phyloP scores from a whole-genome alignment of 2,797 vertebrate species.

The Astyanax mexicanus region DNA sequence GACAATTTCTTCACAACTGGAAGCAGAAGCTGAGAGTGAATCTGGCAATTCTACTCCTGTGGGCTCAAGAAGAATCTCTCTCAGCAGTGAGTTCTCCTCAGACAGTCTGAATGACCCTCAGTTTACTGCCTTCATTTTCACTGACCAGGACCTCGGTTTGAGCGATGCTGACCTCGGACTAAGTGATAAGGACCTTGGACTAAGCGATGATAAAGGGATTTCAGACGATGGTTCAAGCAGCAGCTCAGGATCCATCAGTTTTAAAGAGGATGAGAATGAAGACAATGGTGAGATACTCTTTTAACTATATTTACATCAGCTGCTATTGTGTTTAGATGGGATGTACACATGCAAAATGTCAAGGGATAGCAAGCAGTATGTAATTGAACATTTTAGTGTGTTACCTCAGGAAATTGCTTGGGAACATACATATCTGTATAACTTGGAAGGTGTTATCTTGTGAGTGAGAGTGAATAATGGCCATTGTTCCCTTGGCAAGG shows the following conservation, averaged over 20 bases:
- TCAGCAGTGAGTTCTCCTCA: constrained; percentile 72
- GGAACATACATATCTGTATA: too few species aligned
- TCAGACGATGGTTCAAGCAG: constrained; percentile 66
- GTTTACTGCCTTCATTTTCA: constrained; percentile 69
- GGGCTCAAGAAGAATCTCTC: constrained; percentile 75
- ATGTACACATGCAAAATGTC: too few species aligned
- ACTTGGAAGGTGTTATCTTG: too few species aligned
- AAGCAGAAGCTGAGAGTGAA: constrained; percentile 70
- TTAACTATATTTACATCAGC: too few species aligned
- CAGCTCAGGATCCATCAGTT: constrained; percentile 63
- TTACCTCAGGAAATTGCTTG: too few species aligned
- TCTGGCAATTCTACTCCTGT: constrained; percentile 72
- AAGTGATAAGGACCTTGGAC: constrained; percentile 68
- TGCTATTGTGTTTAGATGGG: not conserved
- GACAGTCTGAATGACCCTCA: constrained; percentile 74
- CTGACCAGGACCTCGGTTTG: constrained; percentile 72
- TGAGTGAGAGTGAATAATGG: too few species aligned
- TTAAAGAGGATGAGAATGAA: constrained; percentile 72
- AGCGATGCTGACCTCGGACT: constrained; percentile 60
- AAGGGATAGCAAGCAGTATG: too few species aligned
- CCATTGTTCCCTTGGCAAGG: too few species aligned
- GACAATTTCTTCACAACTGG: constrained; percentile 30
- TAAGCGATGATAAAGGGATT: constrained; percentile 66
- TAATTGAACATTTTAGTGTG: too few species aligned
- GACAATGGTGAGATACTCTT: constrained; percentile 64